A percentile compares a stretch with the other conserved stretches of the same genome.
Conservation (phyloP, 2,113 vertebrate genomes). For the Psettodes erumei region DNA sequence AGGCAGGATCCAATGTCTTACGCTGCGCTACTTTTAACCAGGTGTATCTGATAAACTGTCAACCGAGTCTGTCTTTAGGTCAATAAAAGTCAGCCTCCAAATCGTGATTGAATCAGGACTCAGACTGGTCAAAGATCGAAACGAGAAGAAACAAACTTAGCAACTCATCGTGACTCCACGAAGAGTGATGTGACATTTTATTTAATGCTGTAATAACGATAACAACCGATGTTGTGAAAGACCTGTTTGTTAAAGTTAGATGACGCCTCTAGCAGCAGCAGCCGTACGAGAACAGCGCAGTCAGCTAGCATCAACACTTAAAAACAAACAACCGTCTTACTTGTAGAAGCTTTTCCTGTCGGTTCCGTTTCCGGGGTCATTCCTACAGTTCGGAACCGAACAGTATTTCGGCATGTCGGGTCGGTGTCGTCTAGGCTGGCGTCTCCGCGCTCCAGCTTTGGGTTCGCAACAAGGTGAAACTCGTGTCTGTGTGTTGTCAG, state of each 20-base stretch:
- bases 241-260: background rate
- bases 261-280: background rate
- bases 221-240: background rate
- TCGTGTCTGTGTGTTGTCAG: constrained; percentile 51
- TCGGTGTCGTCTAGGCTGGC: background rate
- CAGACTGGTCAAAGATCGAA: constrained; percentile 7
- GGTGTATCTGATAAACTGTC: background rate
- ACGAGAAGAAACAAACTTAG: background rate
- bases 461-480: constrained; percentile 70
- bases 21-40: too few relatives aligned
- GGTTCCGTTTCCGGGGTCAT: constrained; percentile 54
- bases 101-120: background rate
- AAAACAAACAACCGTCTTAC: constrained; percentile 55
- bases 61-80: background rate
- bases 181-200: too few relatives aligned
- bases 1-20: too few relatives aligned
- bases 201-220: too few relatives aligned
- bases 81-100: background rate
- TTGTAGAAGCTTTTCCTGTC: constrained; percentile 79
- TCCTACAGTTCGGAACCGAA: constrained; percentile 73
- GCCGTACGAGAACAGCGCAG: background rate
- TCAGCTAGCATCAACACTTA: background rate
- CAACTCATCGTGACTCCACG: too few relatives aligned
- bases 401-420: constrained; percentile 78
- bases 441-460: background rate